Conservation (phyloP, 2,797 vertebrate species). For the Sebastes dallii region DNA sequence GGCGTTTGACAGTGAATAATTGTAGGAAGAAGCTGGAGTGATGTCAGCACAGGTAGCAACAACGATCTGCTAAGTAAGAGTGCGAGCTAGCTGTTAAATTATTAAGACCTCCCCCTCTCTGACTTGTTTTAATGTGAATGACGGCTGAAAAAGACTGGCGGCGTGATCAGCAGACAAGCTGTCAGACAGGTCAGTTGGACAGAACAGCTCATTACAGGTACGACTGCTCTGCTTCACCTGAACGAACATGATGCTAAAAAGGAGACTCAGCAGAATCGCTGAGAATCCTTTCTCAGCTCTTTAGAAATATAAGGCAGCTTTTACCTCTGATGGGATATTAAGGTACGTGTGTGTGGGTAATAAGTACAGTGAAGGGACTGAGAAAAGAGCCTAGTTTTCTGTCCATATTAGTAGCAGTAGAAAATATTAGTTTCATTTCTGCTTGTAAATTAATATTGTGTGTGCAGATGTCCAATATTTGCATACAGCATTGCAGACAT, state of each 20-base stretch:
- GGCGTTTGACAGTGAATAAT: not conserved
- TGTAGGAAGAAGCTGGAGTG: not conserved
- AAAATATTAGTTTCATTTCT: not conserved
- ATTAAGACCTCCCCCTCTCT: not conserved
- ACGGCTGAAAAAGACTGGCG: not conserved
- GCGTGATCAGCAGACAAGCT: conserved; percentile 2
- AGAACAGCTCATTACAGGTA: conserved; percentile 12
- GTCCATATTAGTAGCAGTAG: not conserved
- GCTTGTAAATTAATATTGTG: not conserved
- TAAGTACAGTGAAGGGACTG: not conserved
- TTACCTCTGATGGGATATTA: not conserved
- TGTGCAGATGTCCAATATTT: not conserved
- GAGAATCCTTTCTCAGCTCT: not conserved
- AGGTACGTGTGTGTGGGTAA: not conserved
- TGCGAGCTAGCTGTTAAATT: not conserved
- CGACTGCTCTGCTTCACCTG: not conserved
- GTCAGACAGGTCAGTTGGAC: not conserved
- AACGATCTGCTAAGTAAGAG: not conserved
- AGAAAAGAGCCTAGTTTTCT: not conserved
- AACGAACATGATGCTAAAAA: not conserved
- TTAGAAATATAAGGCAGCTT: not conserved
- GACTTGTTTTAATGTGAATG: conserved; percentile 10
- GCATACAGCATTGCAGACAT: conserved; percentile 7
- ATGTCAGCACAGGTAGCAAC: not conserved
- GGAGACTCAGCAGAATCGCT: not conserved